Evolutionary conservation across 2,113 vertebrate species (phyloP).

Genomic region (Tupaia tana): DNA sequence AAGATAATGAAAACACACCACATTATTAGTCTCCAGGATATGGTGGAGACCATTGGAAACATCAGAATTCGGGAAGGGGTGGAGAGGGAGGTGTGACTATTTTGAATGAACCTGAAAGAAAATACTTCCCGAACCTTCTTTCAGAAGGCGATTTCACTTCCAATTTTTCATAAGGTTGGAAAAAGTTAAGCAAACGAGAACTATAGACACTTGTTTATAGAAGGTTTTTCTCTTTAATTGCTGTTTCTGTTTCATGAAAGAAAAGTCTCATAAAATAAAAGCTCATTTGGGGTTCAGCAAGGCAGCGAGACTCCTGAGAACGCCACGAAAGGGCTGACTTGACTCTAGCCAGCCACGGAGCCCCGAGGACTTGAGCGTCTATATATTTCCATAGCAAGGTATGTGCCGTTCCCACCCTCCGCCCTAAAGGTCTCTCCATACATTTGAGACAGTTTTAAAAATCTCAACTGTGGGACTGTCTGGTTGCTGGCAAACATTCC

Average conservation of each 20-base stretch:
- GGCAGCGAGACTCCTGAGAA: constrained; percentile 56
- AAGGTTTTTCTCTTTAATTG: constrained; percentile 82
- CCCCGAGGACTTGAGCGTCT: neutral
- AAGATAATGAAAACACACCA: constrained; percentile 67
- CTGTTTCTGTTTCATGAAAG: constrained; percentile 84
- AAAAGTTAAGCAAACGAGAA: constrained; percentile 80
- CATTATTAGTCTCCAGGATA: constrained; percentile 68
- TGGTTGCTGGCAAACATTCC: constrained; percentile 76
- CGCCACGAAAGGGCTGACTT: constrained; percentile 42
- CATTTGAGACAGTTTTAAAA: constrained; percentile 71
- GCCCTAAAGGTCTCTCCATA: constrained; percentile 67
- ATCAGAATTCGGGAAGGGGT: constrained; percentile 71
- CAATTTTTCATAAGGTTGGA: constrained; percentile 81
- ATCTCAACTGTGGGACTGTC: constrained; percentile 67
- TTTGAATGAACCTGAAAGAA: constrained; percentile 84
- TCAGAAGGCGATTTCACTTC: constrained; percentile 72
- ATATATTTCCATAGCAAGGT: neutral
- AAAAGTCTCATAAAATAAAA: constrained; percentile 78
- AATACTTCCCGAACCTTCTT: constrained; percentile 77
- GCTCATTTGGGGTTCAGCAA: constrained; percentile 13
- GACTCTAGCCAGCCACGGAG: neutral
- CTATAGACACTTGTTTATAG: constrained; percentile 82
- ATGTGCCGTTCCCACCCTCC: constrained; percentile 67
- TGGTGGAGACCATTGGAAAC: constrained; percentile 73
- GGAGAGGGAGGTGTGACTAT: constrained; percentile 75